A percentile compares a stretch with the other conserved stretches of the same genome.
phyloP scores from a whole-genome alignment of 2,888 invertebrate genomes.

The Heliconius erato region DNA sequence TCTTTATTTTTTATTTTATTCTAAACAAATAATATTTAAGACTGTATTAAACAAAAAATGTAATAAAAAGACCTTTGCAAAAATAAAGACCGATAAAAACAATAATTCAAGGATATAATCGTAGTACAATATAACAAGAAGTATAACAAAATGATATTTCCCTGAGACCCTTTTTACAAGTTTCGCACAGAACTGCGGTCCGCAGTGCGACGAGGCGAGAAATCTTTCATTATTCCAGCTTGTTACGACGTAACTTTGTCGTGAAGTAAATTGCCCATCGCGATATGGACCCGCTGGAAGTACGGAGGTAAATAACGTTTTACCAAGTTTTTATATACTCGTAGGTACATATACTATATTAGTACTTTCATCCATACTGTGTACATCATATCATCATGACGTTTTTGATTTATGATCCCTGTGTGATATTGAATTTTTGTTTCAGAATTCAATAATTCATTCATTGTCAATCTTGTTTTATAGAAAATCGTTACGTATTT shows the following conservation, averaged over 20 bases:
- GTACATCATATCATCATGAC: neutral
- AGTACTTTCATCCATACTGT: neutral
- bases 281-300: constrained; percentile 27
- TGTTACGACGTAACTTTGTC: constrained; percentile 39
- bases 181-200: constrained; percentile 27
- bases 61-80: neutral
- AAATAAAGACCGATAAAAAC: neutral
- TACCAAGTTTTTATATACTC: constrained; percentile 6
- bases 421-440: neutral
- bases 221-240: constrained; percentile 41
- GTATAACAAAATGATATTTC: constrained; percentile 28
- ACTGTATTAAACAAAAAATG: neutral
- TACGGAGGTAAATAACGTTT: constrained; percentile 4
- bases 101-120: neutral
- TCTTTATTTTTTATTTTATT: no score
- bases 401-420: neutral
- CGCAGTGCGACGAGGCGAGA: constrained; percentile 38
- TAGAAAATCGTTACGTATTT: neutral
- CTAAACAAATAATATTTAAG: no score
- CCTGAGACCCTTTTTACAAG: constrained; percentile 31
- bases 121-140: constrained; percentile 21
- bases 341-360: neutral
- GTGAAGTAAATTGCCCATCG: constrained; percentile 37
- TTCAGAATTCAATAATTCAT: neutral
- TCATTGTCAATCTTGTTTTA: neutral